Conservation (phyloP, 1,140 invertebrate species). For the Cylas formicarius region DNA sequence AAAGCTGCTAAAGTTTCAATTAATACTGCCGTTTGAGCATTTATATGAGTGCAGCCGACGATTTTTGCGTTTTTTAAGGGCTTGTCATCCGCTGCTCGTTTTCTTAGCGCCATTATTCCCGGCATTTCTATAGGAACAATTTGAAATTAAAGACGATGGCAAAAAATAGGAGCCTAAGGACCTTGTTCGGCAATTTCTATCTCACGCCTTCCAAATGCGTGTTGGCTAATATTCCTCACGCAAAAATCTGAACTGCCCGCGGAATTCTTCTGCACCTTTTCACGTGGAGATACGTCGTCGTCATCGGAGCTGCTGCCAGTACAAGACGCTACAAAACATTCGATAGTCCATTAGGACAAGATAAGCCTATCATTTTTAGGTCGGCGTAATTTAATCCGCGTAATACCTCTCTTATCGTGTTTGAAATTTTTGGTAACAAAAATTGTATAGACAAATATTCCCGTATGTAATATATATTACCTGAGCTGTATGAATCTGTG, state of each 20-base stretch:
- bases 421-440: background rate
- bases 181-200: conserved; percentile 98
- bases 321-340: conserved; percentile 63
- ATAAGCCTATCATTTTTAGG: background rate
- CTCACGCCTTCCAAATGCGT: conserved; percentile 88
- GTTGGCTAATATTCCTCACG: conserved; percentile 84
- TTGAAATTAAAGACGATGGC: background rate
- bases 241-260: conserved; percentile 81
- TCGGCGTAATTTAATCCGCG: background rate
- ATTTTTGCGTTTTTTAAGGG: conserved; percentile 93
- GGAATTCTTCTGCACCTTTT: conserved; percentile 77
- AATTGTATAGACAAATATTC: conserved; percentile 2
- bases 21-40: conserved; percentile 93
- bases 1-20: conserved; percentile 88
- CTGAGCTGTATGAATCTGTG: conserved; percentile 87
- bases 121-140: conserved; percentile 74
- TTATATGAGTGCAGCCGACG: conserved; percentile 96
- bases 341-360: too few species aligned
- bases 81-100: conserved; percentile 85
- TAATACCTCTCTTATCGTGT: background rate
- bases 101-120: conserved; percentile 89
- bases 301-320: conserved; percentile 83
- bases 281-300: conserved; percentile 76
- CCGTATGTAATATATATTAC: conserved; percentile 42
- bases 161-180: conserved; percentile 31